These are phyloP conservation scores for Eulemur rubriventer DNA, from an alignment of 2,797 vertebrate species.

Conservation along the genomic window DNA sequence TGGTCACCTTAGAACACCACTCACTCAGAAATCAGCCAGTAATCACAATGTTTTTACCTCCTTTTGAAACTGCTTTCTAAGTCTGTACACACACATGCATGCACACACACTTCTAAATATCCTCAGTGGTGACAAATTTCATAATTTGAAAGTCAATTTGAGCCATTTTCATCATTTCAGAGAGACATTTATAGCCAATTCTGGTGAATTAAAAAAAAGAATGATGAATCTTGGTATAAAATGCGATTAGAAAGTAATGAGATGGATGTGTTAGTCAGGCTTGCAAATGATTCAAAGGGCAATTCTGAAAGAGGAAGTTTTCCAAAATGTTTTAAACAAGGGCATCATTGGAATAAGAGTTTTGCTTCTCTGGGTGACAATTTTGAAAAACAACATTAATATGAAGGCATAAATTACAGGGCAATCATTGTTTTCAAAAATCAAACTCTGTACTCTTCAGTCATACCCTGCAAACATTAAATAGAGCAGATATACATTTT, in stretches of 20 bases:
- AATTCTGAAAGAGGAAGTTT: conserved; percentile 42
- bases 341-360: background rate
- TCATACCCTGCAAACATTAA: background rate
- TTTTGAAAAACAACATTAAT: conserved; percentile 26
- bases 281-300: conserved; percentile 58
- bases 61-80: conserved; percentile 7
- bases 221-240: conserved; percentile 62
- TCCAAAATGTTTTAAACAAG: conserved; percentile 44
- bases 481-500: background rate
- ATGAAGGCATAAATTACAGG: background rate
- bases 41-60: background rate
- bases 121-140: conserved; percentile 57
- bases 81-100: background rate
- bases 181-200: conserved; percentile 56
- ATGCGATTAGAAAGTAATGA: conserved; percentile 61
- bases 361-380: conserved; percentile 35
- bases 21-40: background rate
- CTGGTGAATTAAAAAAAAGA: conserved; percentile 37
- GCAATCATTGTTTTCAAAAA: conserved; percentile 12
- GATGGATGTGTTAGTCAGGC: conserved; percentile 51
- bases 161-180: conserved; percentile 62
- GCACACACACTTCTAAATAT: background rate
- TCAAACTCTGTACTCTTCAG: conserved; percentile 1
- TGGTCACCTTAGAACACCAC: background rate
- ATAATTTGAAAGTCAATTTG: conserved; percentile 68